phyloP scores from a whole-genome alignment of 2,113 vertebrate species.

The Orthonyx spaldingii region DNA sequence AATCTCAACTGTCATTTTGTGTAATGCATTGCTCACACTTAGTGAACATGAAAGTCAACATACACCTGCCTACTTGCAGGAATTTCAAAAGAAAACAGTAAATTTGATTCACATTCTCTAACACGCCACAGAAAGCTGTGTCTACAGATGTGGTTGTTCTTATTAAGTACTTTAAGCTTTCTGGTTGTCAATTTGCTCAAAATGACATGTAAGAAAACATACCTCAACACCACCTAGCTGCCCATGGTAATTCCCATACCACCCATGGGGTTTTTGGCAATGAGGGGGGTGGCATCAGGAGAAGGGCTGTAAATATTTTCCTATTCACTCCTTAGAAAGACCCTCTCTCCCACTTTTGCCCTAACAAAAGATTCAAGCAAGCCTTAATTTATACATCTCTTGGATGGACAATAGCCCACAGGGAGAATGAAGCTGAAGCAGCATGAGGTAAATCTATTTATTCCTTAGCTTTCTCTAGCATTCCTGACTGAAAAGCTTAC shows the following conservation, averaged over 20 bases:
- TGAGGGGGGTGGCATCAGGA: background rate
- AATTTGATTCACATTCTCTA: background rate
- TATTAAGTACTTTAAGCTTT: background rate
- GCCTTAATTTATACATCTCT: slow-evolving; percentile 30
- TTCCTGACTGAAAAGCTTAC: slow-evolving; percentile 33
- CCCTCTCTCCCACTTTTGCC: background rate
- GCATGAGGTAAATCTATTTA: slow-evolving; percentile 54
- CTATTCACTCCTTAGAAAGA: background rate
- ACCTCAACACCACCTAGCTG: background rate
- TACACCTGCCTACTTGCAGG: background rate
- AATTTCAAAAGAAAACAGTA: background rate
- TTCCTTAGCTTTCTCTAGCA: background rate
- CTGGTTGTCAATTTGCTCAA: background rate
- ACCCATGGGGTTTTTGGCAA: background rate
- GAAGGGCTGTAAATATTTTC: background rate
- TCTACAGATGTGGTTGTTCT: background rate
- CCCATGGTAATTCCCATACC: background rate
- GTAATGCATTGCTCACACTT: background rate
- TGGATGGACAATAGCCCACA: background rate
- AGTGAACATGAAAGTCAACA: background rate
- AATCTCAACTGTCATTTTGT: background rate
- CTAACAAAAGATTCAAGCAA: slow-evolving; percentile 10
- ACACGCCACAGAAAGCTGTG: background rate
- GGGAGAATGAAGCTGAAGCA: slow-evolving; percentile 1
- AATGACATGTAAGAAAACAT: background rate